Evolutionary conservation across 2,888 invertebrate species (phyloP), one percentile per base, ranked within the genome.

Genomic region (Strigamia transsilvanica): DNA sequence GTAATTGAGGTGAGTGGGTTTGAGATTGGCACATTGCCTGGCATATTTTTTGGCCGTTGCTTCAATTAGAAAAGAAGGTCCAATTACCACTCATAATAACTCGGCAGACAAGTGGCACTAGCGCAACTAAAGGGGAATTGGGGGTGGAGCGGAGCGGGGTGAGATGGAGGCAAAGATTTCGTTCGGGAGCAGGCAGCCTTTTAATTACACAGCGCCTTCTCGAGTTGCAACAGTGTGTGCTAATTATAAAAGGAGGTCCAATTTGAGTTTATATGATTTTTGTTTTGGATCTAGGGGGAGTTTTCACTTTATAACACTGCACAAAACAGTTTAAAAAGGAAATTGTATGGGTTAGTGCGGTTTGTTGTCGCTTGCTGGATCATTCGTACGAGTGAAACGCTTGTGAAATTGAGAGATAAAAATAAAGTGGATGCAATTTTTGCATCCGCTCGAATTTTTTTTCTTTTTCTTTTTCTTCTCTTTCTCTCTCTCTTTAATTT

Each of bases 21-120:
- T 56, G 56, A 56, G 56, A 56, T 56, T 56, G 56, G 56, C 56
- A 56, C 56, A 56, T 56, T 56, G 56, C 56, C 56, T 15, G 56
- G 56, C 56, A 21, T 56, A 56, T 56, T 56, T 56, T 56, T 56
- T 56, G 56, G 56, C 56, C n/a, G 56, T 56, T 56, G 56, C 56
- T 56, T 46, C 56, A 56, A 56, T 56, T 56, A 56, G 56, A 56
- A 56, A 56, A 56, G 56, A 18, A 56, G 56, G 56, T 56, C 56
- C 56, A 56, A 56, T 56, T 56, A 56, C 56, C 56, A 56, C 56
- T 56, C 56, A 56, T 56, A 56, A 56, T 18, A 56, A 56, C 56
- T 56, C 56, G n/a, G 56, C 56, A 56, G 56, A 56, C 56, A 56
- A 56, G 56, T 56, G 56, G 56, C 56, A 56, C 56, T 56, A 56